These are phyloP conservation scores for Allygus modestus DNA, from an alignment of 2,888 invertebrate genomes.

Conservation along the genomic window DNA sequence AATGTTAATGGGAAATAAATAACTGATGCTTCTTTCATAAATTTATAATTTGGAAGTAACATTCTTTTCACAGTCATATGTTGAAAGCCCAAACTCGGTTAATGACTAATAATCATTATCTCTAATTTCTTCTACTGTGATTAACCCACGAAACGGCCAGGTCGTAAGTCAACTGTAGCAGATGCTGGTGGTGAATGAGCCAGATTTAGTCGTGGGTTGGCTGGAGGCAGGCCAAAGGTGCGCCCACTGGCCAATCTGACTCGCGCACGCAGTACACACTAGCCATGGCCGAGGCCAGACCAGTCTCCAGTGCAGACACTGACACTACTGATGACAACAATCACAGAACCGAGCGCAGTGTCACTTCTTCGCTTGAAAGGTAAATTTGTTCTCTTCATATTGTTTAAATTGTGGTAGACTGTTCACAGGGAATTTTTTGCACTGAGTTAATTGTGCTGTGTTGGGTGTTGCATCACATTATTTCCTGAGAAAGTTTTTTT, in stretches of 20 bases:
- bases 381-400: neutral
- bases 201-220: slow-evolving; percentile 37
- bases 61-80: too few relatives aligned
- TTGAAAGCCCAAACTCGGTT: too few relatives aligned
- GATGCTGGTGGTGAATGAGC: slow-evolving; percentile 10
- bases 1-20: too few relatives aligned
- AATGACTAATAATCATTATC: neutral
- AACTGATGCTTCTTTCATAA: too few relatives aligned
- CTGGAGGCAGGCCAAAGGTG: neutral
- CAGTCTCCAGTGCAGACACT: slow-evolving; percentile 7
- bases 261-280: neutral
- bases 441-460: too few relatives aligned
- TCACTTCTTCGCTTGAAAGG: neutral
- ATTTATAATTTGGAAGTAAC: too few relatives aligned
- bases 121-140: slow-evolving; percentile 3
- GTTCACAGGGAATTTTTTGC: too few relatives aligned
- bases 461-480: too few relatives aligned
- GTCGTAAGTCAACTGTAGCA: slow-evolving; percentile 6
- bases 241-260: neutral
- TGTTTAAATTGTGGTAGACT: too few relatives aligned
- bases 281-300: neutral
- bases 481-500: too few relatives aligned
- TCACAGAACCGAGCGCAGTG: neutral
- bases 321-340: slow-evolving; percentile 16
- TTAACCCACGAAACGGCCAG: neutral